Conservation (phyloP, 1,140 invertebrate species). For the Maniola jurtina region DNA sequence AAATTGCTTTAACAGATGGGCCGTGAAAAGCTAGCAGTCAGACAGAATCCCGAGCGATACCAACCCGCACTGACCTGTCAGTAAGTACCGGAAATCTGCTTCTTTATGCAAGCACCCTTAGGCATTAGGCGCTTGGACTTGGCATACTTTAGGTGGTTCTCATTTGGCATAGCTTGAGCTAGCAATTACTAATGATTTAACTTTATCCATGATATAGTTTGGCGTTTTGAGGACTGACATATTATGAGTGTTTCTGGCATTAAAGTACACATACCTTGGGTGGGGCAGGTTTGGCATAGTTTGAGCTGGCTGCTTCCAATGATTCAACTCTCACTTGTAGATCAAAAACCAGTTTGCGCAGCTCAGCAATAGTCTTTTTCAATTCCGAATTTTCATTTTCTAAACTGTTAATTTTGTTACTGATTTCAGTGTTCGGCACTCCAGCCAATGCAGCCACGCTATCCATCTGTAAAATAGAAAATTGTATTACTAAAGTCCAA, state of each 20-base stretch:
- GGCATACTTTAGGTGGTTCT: too few relatives aligned
- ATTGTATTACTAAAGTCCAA: not conserved
- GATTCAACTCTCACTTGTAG: constrained; percentile 63
- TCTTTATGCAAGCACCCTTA: too few relatives aligned
- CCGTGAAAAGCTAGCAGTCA: too few relatives aligned
- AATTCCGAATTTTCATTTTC: constrained; percentile 75
- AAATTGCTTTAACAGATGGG: too few relatives aligned
- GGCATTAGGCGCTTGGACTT: too few relatives aligned
- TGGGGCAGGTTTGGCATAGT: constrained; percentile 37
- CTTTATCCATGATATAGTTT: constrained; percentile 11
- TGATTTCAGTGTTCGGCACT: constrained; percentile 69
- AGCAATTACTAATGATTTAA: constrained; percentile 52
- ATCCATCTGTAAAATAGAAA: constrained; percentile 73
- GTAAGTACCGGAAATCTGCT: too few relatives aligned
- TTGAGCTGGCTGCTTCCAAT: constrained; percentile 43
- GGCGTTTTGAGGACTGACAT: too few relatives aligned
- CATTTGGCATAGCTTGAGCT: constrained; percentile 6
- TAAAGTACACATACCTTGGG: constrained; percentile 38
- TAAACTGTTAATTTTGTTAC: constrained; percentile 66
- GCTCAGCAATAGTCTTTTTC: constrained; percentile 61
- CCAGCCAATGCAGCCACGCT: constrained; percentile 71
- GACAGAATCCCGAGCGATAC: too few relatives aligned
- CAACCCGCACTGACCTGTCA: too few relatives aligned
- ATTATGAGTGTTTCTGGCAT: not conserved
- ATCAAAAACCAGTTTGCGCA: constrained; percentile 63